Percentiles rank a stretch among this genome's conserved stretches.
Conservation (phyloP, 2,113 vertebrate species). For the Numida meleagris region DNA sequence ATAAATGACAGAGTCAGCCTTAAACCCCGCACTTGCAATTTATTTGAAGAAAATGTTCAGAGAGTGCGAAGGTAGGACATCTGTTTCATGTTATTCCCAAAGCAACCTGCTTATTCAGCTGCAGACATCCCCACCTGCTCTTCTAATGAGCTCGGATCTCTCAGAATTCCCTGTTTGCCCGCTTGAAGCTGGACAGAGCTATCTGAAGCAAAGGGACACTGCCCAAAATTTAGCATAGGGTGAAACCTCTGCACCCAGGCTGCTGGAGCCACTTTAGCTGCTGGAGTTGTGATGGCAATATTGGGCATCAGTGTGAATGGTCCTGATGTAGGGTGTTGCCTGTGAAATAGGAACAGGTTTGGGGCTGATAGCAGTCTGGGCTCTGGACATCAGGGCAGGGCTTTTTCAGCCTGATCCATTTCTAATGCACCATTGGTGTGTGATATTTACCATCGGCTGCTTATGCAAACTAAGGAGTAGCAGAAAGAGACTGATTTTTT, state of each 20-base stretch:
- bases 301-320: not conserved
- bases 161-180: not conserved
- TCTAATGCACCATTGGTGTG: not conserved
- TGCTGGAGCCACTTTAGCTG: not conserved
- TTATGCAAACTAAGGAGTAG: slow-evolving; percentile 12
- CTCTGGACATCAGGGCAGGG: not conserved
- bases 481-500: slow-evolving; percentile 2
- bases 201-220: not conserved
- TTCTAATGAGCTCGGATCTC: not conserved
- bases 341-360: not conserved
- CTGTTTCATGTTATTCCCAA: slow-evolving; percentile 52
- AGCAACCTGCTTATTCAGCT: slow-evolving; percentile 59
- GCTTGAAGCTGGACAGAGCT: not conserved
- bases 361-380: not conserved
- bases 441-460: slow-evolving; percentile 46
- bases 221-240: not conserved
- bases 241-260: not conserved
- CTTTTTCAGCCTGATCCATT: not conserved
- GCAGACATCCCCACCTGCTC: slow-evolving; percentile 45
- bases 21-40: slow-evolving; percentile 50
- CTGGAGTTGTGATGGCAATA: not conserved
- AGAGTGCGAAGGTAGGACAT: slow-evolving; percentile 41
- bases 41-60: slow-evolving; percentile 35
- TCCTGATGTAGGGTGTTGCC: not conserved
- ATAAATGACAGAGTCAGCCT: slow-evolving; percentile 35